A percentile compares a stretch with the other conserved stretches of the same genome.
These are phyloP conservation scores for Coregonus clupeaformis DNA, from an alignment of 2,113 vertebrate species.

Conservation along the genomic window DNA sequence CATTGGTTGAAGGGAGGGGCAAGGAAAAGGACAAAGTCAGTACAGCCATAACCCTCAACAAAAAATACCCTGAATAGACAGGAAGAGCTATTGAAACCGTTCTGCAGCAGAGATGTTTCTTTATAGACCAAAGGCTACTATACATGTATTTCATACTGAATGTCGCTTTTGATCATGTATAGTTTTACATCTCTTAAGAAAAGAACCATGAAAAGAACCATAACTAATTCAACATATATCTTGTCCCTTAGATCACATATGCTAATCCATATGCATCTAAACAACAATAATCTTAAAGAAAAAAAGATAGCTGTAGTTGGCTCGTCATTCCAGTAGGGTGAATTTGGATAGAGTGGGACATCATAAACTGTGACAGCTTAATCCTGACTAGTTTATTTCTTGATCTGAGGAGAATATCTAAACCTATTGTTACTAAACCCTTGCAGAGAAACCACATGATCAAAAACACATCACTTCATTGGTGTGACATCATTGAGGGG, in stretches of 20 bases:
- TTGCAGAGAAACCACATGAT: too few species aligned
- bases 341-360: too few species aligned
- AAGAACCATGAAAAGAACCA: background rate
- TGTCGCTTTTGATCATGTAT: background rate
- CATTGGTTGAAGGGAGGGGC: constrained; percentile 51
- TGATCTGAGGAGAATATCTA: too few species aligned
- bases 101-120: constrained; percentile 26
- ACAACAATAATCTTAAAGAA: background rate
- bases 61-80: constrained; percentile 43
- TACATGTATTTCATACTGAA: background rate
- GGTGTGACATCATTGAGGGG: too few species aligned
- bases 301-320: background rate
- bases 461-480: too few species aligned
- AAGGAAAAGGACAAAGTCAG: constrained; percentile 20
- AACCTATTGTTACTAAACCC: too few species aligned
- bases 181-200: background rate
- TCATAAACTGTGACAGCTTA: too few species aligned
- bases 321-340: background rate
- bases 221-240: constrained; percentile 2
- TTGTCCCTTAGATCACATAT: background rate
- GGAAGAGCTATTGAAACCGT: constrained; percentile 20
- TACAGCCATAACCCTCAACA: constrained; percentile 36
- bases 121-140: background rate
- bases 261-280: background rate
- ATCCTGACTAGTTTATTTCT: too few species aligned